Evolutionary conservation across 1,140 invertebrate genomes (phyloP), one percentile per base, ranked within the genome.

Genomic region (Aphaenogaster ashmeadi): DNA sequence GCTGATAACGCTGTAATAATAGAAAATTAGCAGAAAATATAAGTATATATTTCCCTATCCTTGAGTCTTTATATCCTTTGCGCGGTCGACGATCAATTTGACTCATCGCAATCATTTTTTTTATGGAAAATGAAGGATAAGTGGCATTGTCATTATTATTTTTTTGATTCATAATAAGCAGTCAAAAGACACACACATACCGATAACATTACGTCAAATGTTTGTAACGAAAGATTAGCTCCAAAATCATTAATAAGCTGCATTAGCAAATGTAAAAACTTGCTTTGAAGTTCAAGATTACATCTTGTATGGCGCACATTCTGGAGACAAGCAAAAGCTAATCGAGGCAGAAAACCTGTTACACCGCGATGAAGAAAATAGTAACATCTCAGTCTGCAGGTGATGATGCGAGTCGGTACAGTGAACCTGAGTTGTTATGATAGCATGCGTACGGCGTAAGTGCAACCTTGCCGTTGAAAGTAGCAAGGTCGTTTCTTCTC

Each of bases 381-480:
- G 62, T 60, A 81, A 54, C 36, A 36, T 66, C 41, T 81, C 41
- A 50, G 47, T 56, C 15, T 58, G 18, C 15, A 13, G 2, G 3
- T 50, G 41, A 87, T 58, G 79, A 87, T 58, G 79, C 60, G 21
- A 38, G 58, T 36, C 74, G 38, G 91, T 90, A 72, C 90, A 86
- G 62, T 92, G 91, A 92, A 92, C 91, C 77, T 83, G 56, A 54
- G 74, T 56, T 83, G 87, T 92, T 91, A 87, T 84, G 89, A 90
- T 85, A 66, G 87, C 69, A 54, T 69, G 56, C 44, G 64, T 54
- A 75, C 78, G 52, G 47, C 69, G 84, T 90, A 92, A 90, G 91
- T 72, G 87, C 87, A 92, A 60, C 91, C 87, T 92, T 92, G 91
- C 90, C 90, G 80, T 79, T 86, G 87, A 92, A 90, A 92, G 91